Conservation (phyloP, 2,113 vertebrate species). For the Tachysurus vachellii region DNA sequence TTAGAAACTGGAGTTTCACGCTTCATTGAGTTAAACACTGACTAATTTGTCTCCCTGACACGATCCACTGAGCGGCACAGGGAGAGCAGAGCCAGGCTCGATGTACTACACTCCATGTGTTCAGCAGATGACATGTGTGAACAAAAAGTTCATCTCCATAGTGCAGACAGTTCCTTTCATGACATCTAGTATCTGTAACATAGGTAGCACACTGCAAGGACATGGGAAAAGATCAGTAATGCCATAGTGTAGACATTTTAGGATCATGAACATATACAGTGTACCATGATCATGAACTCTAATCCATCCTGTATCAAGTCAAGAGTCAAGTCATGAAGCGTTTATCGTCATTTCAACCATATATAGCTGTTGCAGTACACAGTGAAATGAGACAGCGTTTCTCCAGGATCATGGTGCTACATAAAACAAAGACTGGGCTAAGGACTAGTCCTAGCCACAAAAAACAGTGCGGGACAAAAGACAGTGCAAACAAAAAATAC, state of each 20-base stretch:
- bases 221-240: neutral
- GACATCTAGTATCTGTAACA: neutral
- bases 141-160: slow-evolving; percentile 5
- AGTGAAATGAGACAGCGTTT: too few relatives aligned
- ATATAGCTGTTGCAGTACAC: too few relatives aligned
- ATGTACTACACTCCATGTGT: slow-evolving; percentile 36
- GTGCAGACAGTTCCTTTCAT: neutral
- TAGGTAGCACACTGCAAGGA: neutral
- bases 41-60: slow-evolving; percentile 1
- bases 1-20: neutral
- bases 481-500: too few relatives aligned
- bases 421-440: too few relatives aligned
- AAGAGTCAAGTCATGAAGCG: too few relatives aligned
- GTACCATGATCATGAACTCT: neutral
- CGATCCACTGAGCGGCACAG: neutral
- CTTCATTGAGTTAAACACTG: neutral
- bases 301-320: too few relatives aligned
- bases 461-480: too few relatives aligned
- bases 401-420: too few relatives aligned
- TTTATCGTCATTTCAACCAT: too few relatives aligned
- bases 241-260: neutral
- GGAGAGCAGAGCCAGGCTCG: neutral
- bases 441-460: too few relatives aligned
- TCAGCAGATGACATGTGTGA: slow-evolving; percentile 35
- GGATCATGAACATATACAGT: neutral